Evolutionary conservation across 1,140 invertebrate genomes (phyloP).

Genomic region (Phymorhynchus buccinoides): DNA sequence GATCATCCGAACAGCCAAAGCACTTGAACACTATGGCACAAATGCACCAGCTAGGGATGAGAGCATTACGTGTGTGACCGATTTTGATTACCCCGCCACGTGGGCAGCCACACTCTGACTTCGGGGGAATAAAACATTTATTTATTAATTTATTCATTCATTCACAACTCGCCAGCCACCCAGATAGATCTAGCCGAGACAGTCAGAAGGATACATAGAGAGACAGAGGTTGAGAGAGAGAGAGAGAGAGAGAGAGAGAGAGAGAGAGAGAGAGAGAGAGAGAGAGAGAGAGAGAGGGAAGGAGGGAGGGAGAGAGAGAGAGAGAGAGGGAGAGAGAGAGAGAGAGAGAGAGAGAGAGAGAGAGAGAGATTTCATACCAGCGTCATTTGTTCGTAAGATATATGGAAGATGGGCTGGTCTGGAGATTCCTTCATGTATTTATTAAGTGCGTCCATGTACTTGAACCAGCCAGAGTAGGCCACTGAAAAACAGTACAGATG

Average conservation of each 20-base stretch:
- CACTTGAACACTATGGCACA: too few relatives aligned
- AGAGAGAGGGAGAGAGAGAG: background rate
- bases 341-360: background rate
- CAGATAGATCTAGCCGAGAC: too few relatives aligned
- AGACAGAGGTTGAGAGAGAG: background rate
- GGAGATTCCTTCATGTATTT: background rate
- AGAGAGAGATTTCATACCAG: background rate
- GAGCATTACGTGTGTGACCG: too few relatives aligned
- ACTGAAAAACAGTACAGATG: background rate
- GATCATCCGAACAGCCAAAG: too few relatives aligned
- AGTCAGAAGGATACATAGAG: background rate
- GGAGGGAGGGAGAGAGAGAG: conserved; percentile 9
- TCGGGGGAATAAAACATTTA: too few relatives aligned
- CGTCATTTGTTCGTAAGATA: conserved; percentile 17
- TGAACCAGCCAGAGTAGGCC: conserved; percentile 27
- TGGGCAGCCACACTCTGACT: too few relatives aligned
- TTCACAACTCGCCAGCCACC: too few relatives aligned
- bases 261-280: background rate
- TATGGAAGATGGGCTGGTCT: background rate
- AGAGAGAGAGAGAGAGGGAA: background rate
- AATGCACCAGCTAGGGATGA: too few relatives aligned
- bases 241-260: background rate
- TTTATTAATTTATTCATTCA: too few relatives aligned
- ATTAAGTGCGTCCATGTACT: background rate
- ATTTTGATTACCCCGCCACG: too few relatives aligned